Percentiles rank a stretch among this genome's conserved stretches.
phyloP scores from a whole-genome alignment of 1,140 invertebrate genomes.

The Hetaerina americana region DNA sequence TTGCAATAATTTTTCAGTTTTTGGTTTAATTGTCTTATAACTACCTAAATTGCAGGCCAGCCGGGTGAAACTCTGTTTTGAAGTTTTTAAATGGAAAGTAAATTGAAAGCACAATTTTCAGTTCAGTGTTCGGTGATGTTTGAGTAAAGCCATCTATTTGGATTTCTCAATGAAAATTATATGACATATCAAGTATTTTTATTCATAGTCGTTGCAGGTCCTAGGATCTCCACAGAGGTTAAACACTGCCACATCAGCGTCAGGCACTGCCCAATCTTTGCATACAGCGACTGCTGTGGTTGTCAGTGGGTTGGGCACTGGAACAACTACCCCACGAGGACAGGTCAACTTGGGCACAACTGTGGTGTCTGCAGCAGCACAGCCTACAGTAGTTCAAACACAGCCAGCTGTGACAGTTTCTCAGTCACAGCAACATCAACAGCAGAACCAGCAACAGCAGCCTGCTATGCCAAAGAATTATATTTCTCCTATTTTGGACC shows the following conservation, averaged over 20 bases:
- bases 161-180: too few species aligned
- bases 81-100: too few species aligned
- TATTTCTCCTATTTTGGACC: constrained; percentile 48
- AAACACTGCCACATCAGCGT: background rate
- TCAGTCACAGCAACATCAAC: constrained; percentile 21
- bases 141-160: too few species aligned
- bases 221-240: background rate
- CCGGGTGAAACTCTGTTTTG: too few species aligned
- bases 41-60: too few species aligned
- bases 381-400: background rate
- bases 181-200: background rate
- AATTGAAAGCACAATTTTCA: too few species aligned
- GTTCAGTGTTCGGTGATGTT: too few species aligned
- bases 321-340: background rate
- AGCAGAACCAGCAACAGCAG: constrained; percentile 20
- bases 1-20: too few species aligned
- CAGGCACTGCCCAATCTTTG: background rate
- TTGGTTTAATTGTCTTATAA: too few species aligned
- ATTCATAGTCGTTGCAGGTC: background rate
- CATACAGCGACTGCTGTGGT: background rate
- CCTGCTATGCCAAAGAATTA: constrained; percentile 34
- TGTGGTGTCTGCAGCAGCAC: background rate
- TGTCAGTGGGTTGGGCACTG: background rate
- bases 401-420: background rate
- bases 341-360: background rate